phyloP scores from a whole-genome alignment of 2,797 vertebrate species.

The Yasuhikotakia modesta region DNA sequence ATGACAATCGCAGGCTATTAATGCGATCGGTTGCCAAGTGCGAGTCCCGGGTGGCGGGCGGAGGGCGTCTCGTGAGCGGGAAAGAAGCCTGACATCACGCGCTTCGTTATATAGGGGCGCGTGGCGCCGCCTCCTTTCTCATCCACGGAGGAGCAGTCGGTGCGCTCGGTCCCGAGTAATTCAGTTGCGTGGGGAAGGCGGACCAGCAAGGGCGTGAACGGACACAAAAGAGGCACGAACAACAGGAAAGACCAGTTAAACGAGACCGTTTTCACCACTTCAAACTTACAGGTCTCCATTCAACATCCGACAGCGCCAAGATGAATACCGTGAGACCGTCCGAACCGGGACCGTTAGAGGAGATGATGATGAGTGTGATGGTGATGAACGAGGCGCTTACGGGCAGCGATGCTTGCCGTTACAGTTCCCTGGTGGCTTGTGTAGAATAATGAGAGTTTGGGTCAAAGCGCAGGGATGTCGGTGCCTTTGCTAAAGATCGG shows the following conservation, averaged over 20 bases:
- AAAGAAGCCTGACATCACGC: slow-evolving; percentile 79
- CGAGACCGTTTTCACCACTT: slow-evolving; percentile 3
- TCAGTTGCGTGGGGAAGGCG: slow-evolving; percentile 68
- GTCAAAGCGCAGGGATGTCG: slow-evolving; percentile 81
- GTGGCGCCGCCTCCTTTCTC: slow-evolving; percentile 67
- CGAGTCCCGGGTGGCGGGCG: slow-evolving; percentile 37
- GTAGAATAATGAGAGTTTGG: slow-evolving; percentile 78
- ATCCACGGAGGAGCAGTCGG: slow-evolving; percentile 67
- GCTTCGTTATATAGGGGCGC: slow-evolving; percentile 64
- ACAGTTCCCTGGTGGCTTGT: slow-evolving; percentile 66
- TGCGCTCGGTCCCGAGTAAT: slow-evolving; percentile 66
- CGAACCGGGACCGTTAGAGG: slow-evolving; percentile 73
- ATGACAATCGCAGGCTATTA: slow-evolving; percentile 49
- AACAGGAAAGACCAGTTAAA: slow-evolving; percentile 13
- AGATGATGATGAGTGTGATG: slow-evolving; percentile 45
- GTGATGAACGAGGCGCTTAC: slow-evolving; percentile 63
- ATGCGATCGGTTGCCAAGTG: neutral
- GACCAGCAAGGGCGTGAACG: slow-evolving; percentile 53
- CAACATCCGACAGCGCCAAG: slow-evolving; percentile 40
- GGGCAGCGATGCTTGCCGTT: slow-evolving; percentile 70
- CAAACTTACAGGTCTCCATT: neutral
- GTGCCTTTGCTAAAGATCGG: slow-evolving; percentile 92
- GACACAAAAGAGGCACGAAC: slow-evolving; percentile 34
- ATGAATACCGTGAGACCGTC: slow-evolving; percentile 74
- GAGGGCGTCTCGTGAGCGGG: slow-evolving; percentile 47